Conservation (phyloP, 2,888 invertebrate genomes). For the Xestia xanthographa region DNA sequence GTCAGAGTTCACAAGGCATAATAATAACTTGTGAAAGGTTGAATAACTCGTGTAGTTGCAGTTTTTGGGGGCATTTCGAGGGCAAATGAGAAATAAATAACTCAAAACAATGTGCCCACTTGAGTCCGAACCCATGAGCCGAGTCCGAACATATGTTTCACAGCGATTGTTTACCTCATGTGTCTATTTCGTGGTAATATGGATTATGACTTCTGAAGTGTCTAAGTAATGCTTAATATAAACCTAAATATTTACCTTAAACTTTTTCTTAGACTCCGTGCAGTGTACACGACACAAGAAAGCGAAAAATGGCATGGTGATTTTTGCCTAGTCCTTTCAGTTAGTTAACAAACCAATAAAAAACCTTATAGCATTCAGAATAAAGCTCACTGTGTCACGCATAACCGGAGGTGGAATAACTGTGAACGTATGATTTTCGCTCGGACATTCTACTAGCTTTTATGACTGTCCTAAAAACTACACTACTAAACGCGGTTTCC, state of each 20-base stretch:
- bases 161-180: neutral
- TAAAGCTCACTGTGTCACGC: neutral
- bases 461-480: neutral
- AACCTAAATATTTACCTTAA: conserved; percentile 26
- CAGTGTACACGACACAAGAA: conserved; percentile 19
- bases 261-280: neutral
- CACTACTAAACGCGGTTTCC: neutral
- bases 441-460: neutral
- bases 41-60: too few relatives aligned
- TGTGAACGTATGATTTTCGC: neutral
- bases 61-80: too few relatives aligned
- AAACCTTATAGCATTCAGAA: neutral
- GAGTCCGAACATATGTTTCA: too few relatives aligned
- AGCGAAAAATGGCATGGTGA: conserved; percentile 26
- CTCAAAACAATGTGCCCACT: neutral
- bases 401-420: neutral
- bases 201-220: neutral
- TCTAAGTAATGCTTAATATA: too few relatives aligned
- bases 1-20: too few relatives aligned
- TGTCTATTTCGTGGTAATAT: neutral
- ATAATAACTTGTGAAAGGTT: too few relatives aligned
- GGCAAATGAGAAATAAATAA: neutral
- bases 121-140: too few relatives aligned
- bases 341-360: neutral
- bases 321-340: neutral